Conservation (phyloP, 2,113 vertebrate species). For the Pan paniscus region DNA sequence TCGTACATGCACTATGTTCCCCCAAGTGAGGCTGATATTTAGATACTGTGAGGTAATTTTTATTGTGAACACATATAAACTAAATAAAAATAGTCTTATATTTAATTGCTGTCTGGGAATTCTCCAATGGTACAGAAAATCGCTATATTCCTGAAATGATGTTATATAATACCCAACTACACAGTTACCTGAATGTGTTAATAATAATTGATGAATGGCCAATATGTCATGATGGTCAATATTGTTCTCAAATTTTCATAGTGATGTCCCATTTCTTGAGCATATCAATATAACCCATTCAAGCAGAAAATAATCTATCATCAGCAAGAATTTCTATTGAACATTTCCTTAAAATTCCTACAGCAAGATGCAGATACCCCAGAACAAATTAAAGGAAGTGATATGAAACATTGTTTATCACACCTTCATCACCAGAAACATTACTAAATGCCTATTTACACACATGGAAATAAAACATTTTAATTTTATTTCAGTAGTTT, state of each 20-base stretch:
- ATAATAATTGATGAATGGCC: constrained; percentile 23
- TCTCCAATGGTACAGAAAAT: not conserved
- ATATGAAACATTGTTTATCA: not conserved
- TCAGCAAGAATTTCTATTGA: not conserved
- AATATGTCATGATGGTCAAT: not conserved
- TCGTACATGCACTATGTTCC: not conserved
- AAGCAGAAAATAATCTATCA: constrained; percentile 46
- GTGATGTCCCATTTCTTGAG: not conserved
- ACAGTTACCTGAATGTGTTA: constrained; percentile 17
- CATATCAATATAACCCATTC: constrained; percentile 5
- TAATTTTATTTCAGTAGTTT: too few relatives aligned
- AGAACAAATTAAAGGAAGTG: constrained; percentile 40
- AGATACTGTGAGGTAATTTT: not conserved
- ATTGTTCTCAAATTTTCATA: constrained; percentile 36
- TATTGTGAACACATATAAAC: not conserved
- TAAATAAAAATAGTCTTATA: not conserved
- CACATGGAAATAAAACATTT: not conserved
- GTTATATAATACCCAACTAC: not conserved
- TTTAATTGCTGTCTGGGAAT: not conserved
- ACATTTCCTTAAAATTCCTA: constrained; percentile 3
- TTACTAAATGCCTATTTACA: not conserved
- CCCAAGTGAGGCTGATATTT: not conserved
- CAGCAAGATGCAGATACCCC: not conserved
- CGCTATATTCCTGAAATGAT: not conserved
- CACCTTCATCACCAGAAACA: not conserved